Percentiles rank a stretch among this genome's conserved stretches.
Conservation (phyloP, 2,113 vertebrate genomes). For the Ameiurus melas region DNA sequence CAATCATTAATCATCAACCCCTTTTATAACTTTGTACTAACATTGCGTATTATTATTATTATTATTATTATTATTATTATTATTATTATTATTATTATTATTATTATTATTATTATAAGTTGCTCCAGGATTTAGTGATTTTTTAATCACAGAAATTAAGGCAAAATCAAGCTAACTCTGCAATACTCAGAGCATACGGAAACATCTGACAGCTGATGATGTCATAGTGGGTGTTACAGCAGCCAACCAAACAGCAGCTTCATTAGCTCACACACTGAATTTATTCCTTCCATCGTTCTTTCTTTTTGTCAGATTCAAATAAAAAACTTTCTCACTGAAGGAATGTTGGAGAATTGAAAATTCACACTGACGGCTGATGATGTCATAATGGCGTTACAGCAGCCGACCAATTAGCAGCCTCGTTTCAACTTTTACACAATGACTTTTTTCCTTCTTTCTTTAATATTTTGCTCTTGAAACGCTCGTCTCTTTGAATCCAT, state of each 20-base stretch:
- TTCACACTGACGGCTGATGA: background rate
- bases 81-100: background rate
- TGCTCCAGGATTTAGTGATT: no score
- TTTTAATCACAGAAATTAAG: no score
- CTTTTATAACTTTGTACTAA: background rate
- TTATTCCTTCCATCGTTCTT: background rate
- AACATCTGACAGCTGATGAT: background rate
- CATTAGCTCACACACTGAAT: background rate
- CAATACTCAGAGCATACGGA: background rate
- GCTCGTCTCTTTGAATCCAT: background rate
- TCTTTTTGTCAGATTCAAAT: background rate
- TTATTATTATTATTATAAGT: no score
- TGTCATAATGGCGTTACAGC: background rate
- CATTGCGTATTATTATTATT: background rate
- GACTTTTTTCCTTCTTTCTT: background rate
- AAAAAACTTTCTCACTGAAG: background rate
- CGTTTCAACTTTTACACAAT: background rate
- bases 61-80: conserved; percentile 7
- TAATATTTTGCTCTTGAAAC: background rate
- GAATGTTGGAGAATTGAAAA: background rate
- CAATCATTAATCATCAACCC: background rate
- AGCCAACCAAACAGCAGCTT: background rate
- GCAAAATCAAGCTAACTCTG: no score
- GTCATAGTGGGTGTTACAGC: background rate
- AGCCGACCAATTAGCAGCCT: background rate